Base-by-base conservation (phyloP, 2,888 invertebrate species). In the Archaeoteleia sp. region DNA sequence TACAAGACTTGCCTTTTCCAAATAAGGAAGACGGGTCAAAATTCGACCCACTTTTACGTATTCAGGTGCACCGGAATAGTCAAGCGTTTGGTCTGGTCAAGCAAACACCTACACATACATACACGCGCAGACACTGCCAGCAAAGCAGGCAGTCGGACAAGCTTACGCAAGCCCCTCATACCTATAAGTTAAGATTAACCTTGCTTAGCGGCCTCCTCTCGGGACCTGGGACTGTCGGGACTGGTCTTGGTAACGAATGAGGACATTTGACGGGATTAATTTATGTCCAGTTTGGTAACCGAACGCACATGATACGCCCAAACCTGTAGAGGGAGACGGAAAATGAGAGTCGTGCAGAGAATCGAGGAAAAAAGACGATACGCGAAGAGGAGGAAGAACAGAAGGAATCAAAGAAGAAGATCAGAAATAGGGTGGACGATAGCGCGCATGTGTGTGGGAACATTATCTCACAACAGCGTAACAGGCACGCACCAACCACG, bases 211-310 rank as follows among this genome's bases (percentile, higher is more conserved):
- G 70, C 69, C 71, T 58, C 70, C 60, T 58, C 69, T 68, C 45
- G 55, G 66, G 37, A 53, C 55, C 54, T 45, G 43, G 23, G 48
- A 53, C 53, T 67, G 49, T 70, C 66, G 72, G 72, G 68, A 74
- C 68, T 57, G 57, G 74, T 71, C 71, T 66, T 58, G 67, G 68
- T 81, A 80, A 82, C 81, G 80, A 82, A 82, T 78, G 81, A 80
- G 81, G 82, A 82, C 80, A 77, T 81, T 83, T 80, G 80, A 82
- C 79, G 81, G 82, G 78, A 83, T 83, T 82, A 83, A 83, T 83
- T 82, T 82, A 82, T 82, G 82, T 79, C 75, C 77, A 78, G 78
- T 82, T 82, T 82, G 81, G 82, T 81, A 83, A 82, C 76, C 80
- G 75, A 80, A 79, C 73, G 73, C 72, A 67, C 61, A 53, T 70